These are phyloP conservation scores for Setophaga coronata DNA, from an alignment of 2,113 vertebrate species.

Conservation along the genomic window DNA sequence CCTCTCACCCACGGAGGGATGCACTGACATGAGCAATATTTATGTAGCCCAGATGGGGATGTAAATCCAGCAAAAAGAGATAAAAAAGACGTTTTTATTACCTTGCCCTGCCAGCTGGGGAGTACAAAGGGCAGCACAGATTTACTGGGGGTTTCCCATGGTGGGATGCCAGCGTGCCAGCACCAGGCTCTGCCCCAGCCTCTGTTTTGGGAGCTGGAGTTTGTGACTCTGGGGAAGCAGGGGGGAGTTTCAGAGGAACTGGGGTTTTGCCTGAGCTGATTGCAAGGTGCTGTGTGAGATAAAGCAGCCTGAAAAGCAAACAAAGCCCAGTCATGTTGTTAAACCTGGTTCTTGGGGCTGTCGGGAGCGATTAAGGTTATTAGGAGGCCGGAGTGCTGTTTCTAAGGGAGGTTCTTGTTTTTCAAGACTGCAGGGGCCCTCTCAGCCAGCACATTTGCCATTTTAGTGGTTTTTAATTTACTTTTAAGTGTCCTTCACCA, in stretches of 20 bases:
- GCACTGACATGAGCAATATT: background rate
- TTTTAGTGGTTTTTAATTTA: background rate
- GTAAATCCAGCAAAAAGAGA: background rate
- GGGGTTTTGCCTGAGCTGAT: background rate
- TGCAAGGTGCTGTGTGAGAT: background rate
- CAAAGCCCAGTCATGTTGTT: background rate
- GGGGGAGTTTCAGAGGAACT: background rate
- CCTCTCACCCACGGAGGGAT: rapidly evolving
- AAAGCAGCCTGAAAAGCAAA: constrained; percentile 28
- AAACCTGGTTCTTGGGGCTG: background rate
- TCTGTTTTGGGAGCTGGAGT: background rate
- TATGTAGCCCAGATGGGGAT: background rate
- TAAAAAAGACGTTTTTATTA: background rate
- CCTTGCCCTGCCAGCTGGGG: background rate
- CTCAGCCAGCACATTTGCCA: background rate
- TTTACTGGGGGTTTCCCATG: background rate
- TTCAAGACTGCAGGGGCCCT: background rate
- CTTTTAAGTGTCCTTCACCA: background rate
- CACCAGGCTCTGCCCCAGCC: background rate
- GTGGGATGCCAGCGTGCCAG: background rate
- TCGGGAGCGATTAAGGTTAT: constrained; percentile 3
- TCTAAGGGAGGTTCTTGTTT: constrained; percentile 32
- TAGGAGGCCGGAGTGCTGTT: background rate
- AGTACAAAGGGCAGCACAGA: background rate
- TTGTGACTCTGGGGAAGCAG: rapidly evolving